Percentiles rank a stretch among this genome's conserved stretches.
Conservation (phyloP, 2,797 vertebrate species). For the Pseudopleuronectes americanus region DNA sequence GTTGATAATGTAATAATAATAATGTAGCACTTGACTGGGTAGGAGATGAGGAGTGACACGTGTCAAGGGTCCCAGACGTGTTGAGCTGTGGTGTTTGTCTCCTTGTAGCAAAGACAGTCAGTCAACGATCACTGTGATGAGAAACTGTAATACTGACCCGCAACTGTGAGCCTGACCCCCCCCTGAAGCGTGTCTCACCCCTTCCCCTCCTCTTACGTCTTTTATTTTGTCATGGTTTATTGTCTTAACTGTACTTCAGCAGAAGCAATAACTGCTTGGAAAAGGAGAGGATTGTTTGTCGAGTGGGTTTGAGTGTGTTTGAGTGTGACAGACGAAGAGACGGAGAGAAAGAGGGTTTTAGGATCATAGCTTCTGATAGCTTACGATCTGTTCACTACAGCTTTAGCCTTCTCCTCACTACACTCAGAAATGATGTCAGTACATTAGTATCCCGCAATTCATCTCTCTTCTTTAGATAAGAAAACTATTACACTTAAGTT, state of each 20-base stretch:
- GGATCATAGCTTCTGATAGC: slow-evolving; percentile 29
- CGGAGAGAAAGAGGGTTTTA: slow-evolving; percentile 24
- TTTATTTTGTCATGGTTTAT: slow-evolving; percentile 37
- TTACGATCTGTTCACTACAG: slow-evolving; percentile 50
- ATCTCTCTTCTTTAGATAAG: slow-evolving; percentile 44
- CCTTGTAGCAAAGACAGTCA: slow-evolving; percentile 74
- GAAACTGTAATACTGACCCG: slow-evolving; percentile 82
- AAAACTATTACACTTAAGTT: slow-evolving; percentile 18
- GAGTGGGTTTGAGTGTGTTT: slow-evolving; percentile 34
- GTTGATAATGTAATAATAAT: slow-evolving; percentile 11
- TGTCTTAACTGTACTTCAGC: slow-evolving; percentile 63
- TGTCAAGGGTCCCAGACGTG: slow-evolving; percentile 48
- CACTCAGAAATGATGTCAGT: slow-evolving; percentile 79
- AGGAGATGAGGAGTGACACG: slow-evolving; percentile 18
- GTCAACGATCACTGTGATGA: slow-evolving; percentile 86
- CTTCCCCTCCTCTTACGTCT: slow-evolving; percentile 16
- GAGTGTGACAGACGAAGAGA: slow-evolving; percentile 21
- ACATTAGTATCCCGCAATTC: slow-evolving; percentile 52
- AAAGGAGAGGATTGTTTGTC: slow-evolving; percentile 43
- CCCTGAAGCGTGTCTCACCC: slow-evolving; percentile 50
- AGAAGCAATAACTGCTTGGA: slow-evolving; percentile 79
- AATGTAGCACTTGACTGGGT: slow-evolving; percentile 72
- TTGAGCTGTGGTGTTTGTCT: slow-evolving; percentile 77
- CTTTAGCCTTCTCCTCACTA: slow-evolving; percentile 55
- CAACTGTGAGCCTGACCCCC: slow-evolving; percentile 80